A percentile compares a stretch with the other conserved stretches of the same genome.
Evolutionary conservation across 1,140 invertebrate species (phyloP).

Genomic region (Conus betulinus): DNA sequence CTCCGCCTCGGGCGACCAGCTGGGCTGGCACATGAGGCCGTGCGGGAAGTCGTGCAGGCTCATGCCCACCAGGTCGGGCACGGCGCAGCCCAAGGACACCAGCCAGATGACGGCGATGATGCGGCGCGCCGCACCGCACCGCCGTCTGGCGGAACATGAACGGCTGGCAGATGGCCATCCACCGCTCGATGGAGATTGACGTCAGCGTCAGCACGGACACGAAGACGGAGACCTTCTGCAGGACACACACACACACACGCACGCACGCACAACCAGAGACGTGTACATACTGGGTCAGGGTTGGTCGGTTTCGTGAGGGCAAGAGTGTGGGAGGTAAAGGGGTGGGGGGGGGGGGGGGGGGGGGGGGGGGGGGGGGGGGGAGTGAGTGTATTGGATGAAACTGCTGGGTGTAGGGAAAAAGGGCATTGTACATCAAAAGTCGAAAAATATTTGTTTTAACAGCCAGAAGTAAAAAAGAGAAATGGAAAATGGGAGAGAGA

Average conservation of each 20-base stretch:
- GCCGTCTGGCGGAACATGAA: constrained; percentile 86
- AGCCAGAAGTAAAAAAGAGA: no score
- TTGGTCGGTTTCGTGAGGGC: no score
- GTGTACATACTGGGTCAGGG: no score
- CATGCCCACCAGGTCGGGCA: constrained; percentile 42
- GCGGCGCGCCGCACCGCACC: constrained; percentile 81
- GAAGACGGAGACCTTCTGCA: constrained; percentile 89
- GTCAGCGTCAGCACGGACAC: constrained; percentile 93
- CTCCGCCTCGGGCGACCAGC: constrained; percentile 47
- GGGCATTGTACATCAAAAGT: no score
- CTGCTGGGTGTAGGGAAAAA: background rate
- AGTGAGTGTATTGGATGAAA: background rate
- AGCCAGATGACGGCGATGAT: constrained; percentile 87
- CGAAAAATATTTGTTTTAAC: no score
- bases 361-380: background rate
- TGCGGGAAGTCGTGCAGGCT: background rate
- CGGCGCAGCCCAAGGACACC: constrained; percentile 49
- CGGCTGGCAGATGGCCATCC: constrained; percentile 94
- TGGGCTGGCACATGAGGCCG: constrained; percentile 40
- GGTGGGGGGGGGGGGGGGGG: background rate
- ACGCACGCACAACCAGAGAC: no score
- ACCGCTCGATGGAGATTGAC: constrained; percentile 92
- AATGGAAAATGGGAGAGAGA: no score
- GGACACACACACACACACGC: background rate
- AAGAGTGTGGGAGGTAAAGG: background rate